phyloP scores from a whole-genome alignment of 2,113 vertebrate genomes.

The Himantopus leucocephalus region DNA sequence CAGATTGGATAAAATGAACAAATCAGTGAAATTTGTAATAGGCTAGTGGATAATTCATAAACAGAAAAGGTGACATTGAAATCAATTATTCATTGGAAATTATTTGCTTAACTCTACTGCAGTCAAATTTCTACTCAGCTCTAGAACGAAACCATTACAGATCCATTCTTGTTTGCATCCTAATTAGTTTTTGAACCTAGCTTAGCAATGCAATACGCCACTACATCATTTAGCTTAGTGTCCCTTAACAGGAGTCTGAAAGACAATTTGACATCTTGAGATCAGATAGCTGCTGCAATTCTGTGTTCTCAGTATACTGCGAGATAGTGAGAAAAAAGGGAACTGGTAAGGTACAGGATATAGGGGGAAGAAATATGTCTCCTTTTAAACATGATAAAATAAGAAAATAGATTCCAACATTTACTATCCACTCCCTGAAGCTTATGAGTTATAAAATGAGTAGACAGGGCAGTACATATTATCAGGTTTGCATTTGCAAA shows the following conservation, averaged over 20 bases:
- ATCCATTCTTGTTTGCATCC: conserved; percentile 31
- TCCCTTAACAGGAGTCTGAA: not conserved
- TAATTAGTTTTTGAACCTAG: conserved; percentile 45
- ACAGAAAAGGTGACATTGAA: conserved; percentile 46
- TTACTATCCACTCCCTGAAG: not conserved
- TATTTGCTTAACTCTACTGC: conserved; percentile 31
- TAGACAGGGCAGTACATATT: not conserved
- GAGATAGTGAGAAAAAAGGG: not conserved
- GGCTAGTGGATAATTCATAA: conserved; percentile 3
- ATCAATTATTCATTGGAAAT: conserved; percentile 57
- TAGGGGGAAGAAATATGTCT: not conserved
- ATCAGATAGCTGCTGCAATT: not conserved
- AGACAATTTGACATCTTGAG: not conserved
- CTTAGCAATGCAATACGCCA: not conserved
- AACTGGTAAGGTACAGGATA: not conserved
- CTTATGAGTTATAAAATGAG: not conserved
- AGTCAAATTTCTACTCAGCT: conserved; percentile 3
- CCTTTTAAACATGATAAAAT: not conserved
- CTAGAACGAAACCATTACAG: not conserved
- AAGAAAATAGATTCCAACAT: not conserved
- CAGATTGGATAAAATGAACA: not conserved
- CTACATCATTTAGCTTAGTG: not conserved
- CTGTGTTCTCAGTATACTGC: not conserved
- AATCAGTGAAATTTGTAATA: not conserved
- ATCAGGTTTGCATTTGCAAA: not conserved